Evolutionary conservation across 2,113 vertebrate species (phyloP).

Genomic region (Geococcyx californianus): DNA sequence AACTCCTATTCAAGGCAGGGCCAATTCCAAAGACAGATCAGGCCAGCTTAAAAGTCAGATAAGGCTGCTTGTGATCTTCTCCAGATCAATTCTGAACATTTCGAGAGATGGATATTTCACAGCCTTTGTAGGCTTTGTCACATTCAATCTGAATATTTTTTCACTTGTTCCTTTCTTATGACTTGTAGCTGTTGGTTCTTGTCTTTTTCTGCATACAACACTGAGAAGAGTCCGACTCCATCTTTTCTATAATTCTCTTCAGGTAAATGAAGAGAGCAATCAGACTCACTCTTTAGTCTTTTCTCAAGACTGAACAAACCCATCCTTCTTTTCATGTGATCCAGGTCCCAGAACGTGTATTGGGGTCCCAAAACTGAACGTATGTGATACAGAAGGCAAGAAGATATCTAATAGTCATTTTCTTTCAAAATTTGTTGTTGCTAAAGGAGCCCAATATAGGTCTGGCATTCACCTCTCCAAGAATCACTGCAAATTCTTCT

Average conservation of each 20-base stretch:
- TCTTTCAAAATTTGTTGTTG: background rate
- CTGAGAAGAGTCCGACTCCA: background rate
- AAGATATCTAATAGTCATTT: background rate
- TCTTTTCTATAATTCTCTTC: background rate
- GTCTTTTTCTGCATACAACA: background rate
- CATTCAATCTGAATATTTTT: background rate
- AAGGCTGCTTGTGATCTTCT: background rate
- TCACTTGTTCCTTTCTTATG: background rate
- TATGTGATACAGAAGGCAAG: background rate
- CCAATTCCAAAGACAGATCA: background rate
- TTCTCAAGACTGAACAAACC: background rate
- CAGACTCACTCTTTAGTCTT: background rate
- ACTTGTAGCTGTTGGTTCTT: background rate
- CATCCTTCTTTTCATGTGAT: background rate
- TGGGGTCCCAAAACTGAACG: background rate
- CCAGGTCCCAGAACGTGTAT: background rate
- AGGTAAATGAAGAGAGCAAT: background rate
- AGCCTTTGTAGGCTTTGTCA: background rate
- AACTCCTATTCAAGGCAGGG: background rate
- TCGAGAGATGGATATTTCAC: background rate
- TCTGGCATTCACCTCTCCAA: background rate
- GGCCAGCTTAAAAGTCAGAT: background rate
- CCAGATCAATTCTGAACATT: background rate
- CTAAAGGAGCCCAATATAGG: background rate
- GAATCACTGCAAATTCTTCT: background rate